phyloP scores from a whole-genome alignment of 2,797 vertebrate genomes.

The Cichlasoma orientale region DNA sequence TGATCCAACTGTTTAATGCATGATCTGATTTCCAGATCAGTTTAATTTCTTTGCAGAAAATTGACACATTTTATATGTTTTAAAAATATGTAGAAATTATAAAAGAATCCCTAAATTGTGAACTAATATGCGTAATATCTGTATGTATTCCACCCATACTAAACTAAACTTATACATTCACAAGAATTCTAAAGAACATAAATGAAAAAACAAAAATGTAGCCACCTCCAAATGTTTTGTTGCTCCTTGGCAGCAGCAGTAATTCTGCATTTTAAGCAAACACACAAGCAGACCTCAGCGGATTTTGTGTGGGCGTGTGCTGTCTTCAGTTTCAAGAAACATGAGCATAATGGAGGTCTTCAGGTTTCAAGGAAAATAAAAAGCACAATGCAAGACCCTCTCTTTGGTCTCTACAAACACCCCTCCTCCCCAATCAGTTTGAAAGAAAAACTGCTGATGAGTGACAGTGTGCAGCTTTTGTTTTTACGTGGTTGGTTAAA shows the following conservation, averaged over 20 bases:
- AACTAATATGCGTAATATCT: not conserved
- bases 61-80: not conserved
- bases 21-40: not conserved
- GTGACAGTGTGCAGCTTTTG: not conserved
- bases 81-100: not conserved
- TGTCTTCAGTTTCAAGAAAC: not conserved
- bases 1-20: not conserved
- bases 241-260: not conserved
- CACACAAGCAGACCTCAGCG: not conserved
- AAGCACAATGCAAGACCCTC: not conserved
- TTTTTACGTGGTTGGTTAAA: not conserved
- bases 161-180: not conserved
- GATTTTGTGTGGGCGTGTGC: not conserved
- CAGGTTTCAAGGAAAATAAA: constrained; percentile 1
- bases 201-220: not conserved
- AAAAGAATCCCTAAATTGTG: not conserved
- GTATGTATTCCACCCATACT: not conserved
- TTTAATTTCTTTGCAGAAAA: too few relatives aligned
- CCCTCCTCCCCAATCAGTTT: not conserved
- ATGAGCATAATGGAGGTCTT: not conserved
- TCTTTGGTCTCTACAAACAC: not conserved
- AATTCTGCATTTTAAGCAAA: not conserved
- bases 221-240: not conserved
- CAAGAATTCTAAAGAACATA: not conserved
- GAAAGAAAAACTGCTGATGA: not conserved